Conservation (phyloP, 2,888 invertebrate species). For the Argyresthia albistria region DNA sequence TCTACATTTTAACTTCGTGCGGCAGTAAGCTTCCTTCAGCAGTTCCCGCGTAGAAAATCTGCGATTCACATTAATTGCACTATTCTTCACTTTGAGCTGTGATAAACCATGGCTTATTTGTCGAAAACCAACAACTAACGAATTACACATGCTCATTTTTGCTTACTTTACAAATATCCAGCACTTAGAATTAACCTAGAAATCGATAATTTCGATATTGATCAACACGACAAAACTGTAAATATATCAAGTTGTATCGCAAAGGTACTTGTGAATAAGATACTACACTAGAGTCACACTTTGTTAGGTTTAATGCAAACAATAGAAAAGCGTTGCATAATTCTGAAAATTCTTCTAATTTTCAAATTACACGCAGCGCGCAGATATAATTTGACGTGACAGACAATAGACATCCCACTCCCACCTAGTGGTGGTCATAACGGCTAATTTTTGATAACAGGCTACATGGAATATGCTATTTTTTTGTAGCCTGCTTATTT, state of each 20-base stretch:
- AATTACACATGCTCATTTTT: conserved; percentile 26
- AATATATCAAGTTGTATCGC: neutral
- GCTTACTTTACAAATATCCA: neutral
- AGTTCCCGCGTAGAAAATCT: conserved; percentile 52
- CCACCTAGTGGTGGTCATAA: too few relatives aligned
- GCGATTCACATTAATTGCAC: conserved; percentile 17
- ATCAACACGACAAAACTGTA: neutral
- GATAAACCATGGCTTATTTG: conserved; percentile 29
- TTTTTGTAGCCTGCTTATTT: too few relatives aligned
- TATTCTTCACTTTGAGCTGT: conserved; percentile 22
- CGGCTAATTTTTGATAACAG: too few relatives aligned
- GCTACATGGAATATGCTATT: too few relatives aligned
- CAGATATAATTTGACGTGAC: neutral
- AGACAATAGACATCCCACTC: too few relatives aligned
- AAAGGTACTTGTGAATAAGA: neutral
- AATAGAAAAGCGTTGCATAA: conserved; percentile 24
- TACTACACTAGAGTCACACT: neutral
- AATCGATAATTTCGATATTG: conserved; percentile 5
- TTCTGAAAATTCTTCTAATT: neutral
- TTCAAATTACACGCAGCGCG: neutral
- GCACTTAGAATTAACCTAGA: conserved; percentile 10
- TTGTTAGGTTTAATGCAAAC: conserved; percentile 3
- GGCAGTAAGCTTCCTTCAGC: conserved; percentile 74
- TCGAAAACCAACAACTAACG: conserved; percentile 25
- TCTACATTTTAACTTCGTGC: conserved; percentile 78